Evolutionary conservation across 2,113 vertebrate genomes (phyloP), one percentile per base, ranked within the genome.

Genomic region (Oenanthe melanoleuca): DNA sequence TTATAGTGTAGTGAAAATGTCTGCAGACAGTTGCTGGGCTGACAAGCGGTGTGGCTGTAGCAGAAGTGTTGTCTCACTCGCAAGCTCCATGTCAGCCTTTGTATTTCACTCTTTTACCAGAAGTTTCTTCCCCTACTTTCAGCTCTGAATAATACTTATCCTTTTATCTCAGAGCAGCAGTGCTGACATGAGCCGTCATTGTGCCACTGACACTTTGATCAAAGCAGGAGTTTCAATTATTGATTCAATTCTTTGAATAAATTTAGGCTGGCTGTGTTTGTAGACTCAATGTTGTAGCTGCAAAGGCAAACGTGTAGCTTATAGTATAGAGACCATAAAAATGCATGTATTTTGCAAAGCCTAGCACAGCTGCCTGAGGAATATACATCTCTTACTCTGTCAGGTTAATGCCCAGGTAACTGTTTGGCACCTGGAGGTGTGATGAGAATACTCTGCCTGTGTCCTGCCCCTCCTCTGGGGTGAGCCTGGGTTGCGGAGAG

Each of bases 181-280:
- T 0, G 1, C 78, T 95, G 80, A 77, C 73, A 42, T 17, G 55
- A 94, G 89, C 42, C 0, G 3, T 94, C 63, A 18, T 47, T 31
- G 55, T 88, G 73, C 89, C 83, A 52, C 79, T 83, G 82, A 79
- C 71, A 38, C 71, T 80, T 89, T 77, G 92, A 96, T 95, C 94
- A 94, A 89, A 96, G 87, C 29, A 55, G 71, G 78, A 66, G 37
- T 82, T 94, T 94, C 79, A 96, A 80, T 95, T 91, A 86, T 85
- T 93, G 85, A 63, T 94, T 78, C 66, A 42, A 26, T 95, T 86
- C 23, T 77, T 80, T 1, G 57, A 89, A 91, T 81, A 75, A 74
- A 89, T 84, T 70, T 60, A 23, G 50, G 14, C 34, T 91, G 79
- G 7, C 61, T 93, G 8, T 7, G 0, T 75, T 31, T 60, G 31